phyloP scores from a whole-genome alignment of 2,888 invertebrate species.

The Oscheius onirici region DNA sequence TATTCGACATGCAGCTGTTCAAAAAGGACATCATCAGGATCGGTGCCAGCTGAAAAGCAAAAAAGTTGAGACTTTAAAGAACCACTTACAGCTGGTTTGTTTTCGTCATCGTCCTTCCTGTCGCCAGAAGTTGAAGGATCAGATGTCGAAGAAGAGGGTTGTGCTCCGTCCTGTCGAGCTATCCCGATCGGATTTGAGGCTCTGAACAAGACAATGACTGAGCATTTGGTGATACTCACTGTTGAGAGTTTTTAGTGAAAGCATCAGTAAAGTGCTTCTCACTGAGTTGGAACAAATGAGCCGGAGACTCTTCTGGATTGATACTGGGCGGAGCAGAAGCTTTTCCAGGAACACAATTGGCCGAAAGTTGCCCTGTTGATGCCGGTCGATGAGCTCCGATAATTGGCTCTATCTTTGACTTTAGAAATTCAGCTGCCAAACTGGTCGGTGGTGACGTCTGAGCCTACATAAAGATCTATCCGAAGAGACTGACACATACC shows the following conservation, averaged over 20 bases:
- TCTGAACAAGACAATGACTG: constrained; percentile 1
- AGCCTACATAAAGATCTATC: constrained; percentile 13
- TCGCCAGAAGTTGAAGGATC: background rate
- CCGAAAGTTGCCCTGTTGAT: background rate
- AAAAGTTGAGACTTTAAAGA: background rate
- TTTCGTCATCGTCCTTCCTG: constrained; percentile 38
- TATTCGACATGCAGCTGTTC: constrained; percentile 63
- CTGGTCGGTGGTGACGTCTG: constrained; percentile 34
- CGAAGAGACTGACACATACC: background rate
- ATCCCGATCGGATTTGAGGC: constrained; percentile 30
- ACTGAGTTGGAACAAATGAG: constrained; percentile 44
- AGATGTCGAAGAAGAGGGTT: background rate
- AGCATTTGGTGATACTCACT: background rate
- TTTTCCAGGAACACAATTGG: constrained; percentile 11
- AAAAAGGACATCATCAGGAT: constrained; percentile 68
- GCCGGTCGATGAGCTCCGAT: constrained; percentile 20
- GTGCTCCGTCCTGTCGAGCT: constrained; percentile 20
- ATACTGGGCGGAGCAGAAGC: constrained; percentile 18
- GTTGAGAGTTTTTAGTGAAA: constrained; percentile 35
- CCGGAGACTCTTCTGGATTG: background rate
- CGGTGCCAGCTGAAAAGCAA: constrained; percentile 55
- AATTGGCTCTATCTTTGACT: constrained; percentile 1
- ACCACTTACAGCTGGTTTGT: constrained; percentile 51
- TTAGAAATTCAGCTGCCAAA: constrained; percentile 5
- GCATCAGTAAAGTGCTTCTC: constrained; percentile 57